phyloP scores from a whole-genome alignment of 2,888 invertebrate species.

The Rhingia campestris region DNA sequence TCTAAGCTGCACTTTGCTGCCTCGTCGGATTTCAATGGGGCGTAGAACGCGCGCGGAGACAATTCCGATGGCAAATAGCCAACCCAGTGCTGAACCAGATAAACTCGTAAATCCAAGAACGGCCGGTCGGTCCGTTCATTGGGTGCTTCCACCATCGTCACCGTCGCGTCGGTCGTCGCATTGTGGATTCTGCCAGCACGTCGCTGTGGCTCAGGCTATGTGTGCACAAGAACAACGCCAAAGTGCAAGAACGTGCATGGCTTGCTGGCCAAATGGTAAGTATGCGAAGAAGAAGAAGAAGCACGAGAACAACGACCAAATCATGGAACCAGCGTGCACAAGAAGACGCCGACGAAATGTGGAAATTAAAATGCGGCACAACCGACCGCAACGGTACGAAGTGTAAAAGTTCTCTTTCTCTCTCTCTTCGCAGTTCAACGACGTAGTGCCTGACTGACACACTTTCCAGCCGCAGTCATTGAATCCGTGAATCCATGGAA shows the following conservation, averaged over 20 bases:
- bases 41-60: slow-evolving; percentile 15
- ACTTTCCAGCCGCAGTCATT: slow-evolving; percentile 72
- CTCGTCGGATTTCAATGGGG: slow-evolving; percentile 14
- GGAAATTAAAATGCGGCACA: slow-evolving; percentile 64
- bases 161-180: slow-evolving; percentile 36
- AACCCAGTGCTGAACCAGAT: slow-evolving; percentile 60
- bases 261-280: slow-evolving; percentile 9
- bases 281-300: slow-evolving; percentile 18
- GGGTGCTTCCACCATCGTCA: slow-evolving; percentile 60
- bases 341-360: slow-evolving; percentile 40
- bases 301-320: neutral
- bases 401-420: slow-evolving; percentile 65
- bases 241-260: slow-evolving; percentile 62
- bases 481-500: slow-evolving; percentile 75
- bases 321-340: slow-evolving; percentile 23
- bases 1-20: slow-evolving; percentile 35
- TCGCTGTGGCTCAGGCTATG: neutral
- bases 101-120: slow-evolving; percentile 69
- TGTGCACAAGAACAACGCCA: slow-evolving; percentile 29
- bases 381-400: slow-evolving; percentile 63
- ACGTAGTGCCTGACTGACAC: slow-evolving; percentile 77
- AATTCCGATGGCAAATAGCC: slow-evolving; percentile 17
- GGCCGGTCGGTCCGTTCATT: slow-evolving; percentile 29
- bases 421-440: slow-evolving; percentile 62
- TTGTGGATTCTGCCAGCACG: slow-evolving; percentile 10